Evolutionary conservation across 2,888 invertebrate species (phyloP), one percentile per base, ranked within the genome.

Genomic region (Heliconius hortense): DNA sequence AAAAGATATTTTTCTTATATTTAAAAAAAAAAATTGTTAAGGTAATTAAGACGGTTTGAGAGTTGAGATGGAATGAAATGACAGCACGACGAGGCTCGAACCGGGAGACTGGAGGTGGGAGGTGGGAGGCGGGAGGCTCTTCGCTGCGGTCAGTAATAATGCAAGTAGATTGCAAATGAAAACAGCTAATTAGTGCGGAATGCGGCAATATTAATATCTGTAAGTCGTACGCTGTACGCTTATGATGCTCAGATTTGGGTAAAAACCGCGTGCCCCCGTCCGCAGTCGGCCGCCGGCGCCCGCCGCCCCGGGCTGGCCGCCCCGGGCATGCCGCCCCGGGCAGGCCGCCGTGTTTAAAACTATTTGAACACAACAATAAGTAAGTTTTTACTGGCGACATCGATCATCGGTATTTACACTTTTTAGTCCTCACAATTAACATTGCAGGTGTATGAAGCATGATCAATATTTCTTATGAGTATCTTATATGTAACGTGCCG

Each of bases 211-310:
- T 71, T 59, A 56, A 69, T 69, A 69, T 56, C 69, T 31, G 69
- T 7, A n/a, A 43, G 28, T 56, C 31, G 53, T 53, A 56, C 68
- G 53, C 48, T 2, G 11, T 43, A 35, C 8, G 10, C 48, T 67
- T 53, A 53, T 53, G 48, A 68, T 70, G 56, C 70, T 35, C 35
- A 15, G 63, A 35, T 74, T 74, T 70, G 63, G 56, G 56, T 64
- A 74, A 74, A 74, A 74, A 74, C 70, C 63, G 60, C 70, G 56
- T 70, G 35, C 74, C 63, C 48, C 18, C 10, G 62, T 28, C 31
- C 60, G 48, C 31, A n/a, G 7, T 26, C 10, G 21, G 3, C n/a
- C 26, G 48, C 31, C 35, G 7, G 26, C 10, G 21, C 11, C n/a
- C 26, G 59, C 26, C 59, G n/a, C 59, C 11, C 39, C 10, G 35